Evolutionary conservation across 2,797 vertebrate species (phyloP).

Genomic region (Vipera ursinii): DNA sequence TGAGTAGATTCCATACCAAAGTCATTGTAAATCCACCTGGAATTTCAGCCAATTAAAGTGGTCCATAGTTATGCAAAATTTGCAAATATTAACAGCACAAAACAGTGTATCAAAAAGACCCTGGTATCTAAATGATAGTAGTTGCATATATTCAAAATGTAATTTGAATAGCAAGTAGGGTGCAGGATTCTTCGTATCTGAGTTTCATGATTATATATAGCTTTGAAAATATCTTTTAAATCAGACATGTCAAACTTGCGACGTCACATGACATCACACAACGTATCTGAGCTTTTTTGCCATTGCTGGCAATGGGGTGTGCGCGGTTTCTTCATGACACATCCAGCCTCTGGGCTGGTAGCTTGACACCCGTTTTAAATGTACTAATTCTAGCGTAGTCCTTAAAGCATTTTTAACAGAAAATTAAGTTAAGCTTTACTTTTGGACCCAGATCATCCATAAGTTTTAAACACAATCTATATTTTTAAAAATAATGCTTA

Average conservation of each 20-base stretch:
- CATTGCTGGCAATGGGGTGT: no score
- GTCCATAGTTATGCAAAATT: background rate
- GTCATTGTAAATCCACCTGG: background rate
- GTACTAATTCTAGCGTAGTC: background rate
- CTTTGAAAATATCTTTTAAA: background rate
- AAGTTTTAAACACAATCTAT: background rate
- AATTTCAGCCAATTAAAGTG: background rate
- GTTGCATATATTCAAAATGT: constrained; percentile 2
- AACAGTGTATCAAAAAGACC: background rate
- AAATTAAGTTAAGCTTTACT: background rate
- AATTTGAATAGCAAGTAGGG: background rate
- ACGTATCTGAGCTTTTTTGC: no score
- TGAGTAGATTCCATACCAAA: background rate
- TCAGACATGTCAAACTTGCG: no score
- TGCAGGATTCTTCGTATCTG: background rate
- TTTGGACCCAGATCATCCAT: background rate
- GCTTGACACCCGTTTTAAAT: background rate
- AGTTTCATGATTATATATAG: background rate
- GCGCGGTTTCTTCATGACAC: no score
- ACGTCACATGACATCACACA: no score
- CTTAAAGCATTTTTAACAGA: background rate
- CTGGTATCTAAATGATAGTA: background rate
- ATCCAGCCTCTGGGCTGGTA: no score
- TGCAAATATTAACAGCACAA: background rate
- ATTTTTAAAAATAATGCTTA: background rate